Conservation (phyloP, 2,113 vertebrate species). For the Xerus inauris region DNA sequence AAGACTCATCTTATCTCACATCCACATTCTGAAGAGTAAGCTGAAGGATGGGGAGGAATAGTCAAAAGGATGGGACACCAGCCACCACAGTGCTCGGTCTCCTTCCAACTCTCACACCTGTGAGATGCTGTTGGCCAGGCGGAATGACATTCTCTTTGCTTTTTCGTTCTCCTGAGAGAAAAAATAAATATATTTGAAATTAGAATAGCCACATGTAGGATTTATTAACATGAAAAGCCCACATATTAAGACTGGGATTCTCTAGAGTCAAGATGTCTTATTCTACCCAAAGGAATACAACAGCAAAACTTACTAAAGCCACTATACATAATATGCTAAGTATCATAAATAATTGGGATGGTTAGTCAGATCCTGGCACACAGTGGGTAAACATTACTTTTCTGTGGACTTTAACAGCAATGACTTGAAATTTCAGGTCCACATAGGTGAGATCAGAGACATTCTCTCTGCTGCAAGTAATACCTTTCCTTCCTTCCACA, state of each 20-base stretch:
- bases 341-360: background rate
- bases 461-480: background rate
- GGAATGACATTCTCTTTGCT: slow-evolving; percentile 84
- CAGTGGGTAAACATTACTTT: background rate
- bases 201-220: background rate
- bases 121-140: slow-evolving; percentile 85
- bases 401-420: background rate
- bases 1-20: slow-evolving; percentile 65
- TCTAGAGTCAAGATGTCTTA: background rate
- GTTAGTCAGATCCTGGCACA: background rate
- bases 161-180: slow-evolving; percentile 85
- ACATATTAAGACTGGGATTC: background rate
- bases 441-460: background rate
- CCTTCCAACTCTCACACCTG: slow-evolving; percentile 83
- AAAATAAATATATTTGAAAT: slow-evolving; percentile 34
- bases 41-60: slow-evolving; percentile 58
- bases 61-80: background rate
- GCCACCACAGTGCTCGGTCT: background rate
- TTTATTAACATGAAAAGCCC: background rate
- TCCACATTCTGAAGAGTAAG: slow-evolving; percentile 65
- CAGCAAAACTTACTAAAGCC: background rate
- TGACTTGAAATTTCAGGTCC: background rate
- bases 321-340: background rate
- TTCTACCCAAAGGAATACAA: background rate
- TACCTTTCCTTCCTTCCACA: background rate